phyloP scores from a whole-genome alignment of 2,888 invertebrate species.

The Phengaris alcon region DNA sequence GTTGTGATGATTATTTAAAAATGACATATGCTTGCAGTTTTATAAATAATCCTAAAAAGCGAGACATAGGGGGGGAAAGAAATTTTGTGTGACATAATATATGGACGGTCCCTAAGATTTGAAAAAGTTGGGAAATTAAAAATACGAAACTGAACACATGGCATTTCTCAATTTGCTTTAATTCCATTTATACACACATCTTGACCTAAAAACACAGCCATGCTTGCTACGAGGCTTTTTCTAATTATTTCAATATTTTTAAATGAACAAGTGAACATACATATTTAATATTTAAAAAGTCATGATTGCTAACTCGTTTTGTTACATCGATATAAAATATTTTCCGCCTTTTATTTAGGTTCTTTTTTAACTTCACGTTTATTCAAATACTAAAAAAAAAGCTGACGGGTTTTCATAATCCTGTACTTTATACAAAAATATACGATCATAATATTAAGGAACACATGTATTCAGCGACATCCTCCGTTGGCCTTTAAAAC shows the following conservation, averaged over 20 bases:
- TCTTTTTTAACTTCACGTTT: not conserved
- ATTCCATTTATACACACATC: conserved; percentile 34
- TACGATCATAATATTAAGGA: not conserved
- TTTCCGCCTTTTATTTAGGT: not conserved
- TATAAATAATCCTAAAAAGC: too few relatives aligned
- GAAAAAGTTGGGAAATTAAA: not conserved
- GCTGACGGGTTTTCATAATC: not conserved
- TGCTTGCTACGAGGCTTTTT: not conserved
- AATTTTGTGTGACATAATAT: too few relatives aligned
- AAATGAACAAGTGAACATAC: not conserved
- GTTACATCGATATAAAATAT: conserved; percentile 1
- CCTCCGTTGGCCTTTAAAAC: not conserved
- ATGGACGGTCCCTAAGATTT: too few relatives aligned
- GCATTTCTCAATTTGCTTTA: not conserved
- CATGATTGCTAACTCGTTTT: not conserved
- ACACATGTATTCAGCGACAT: not conserved
- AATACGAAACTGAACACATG: not conserved
- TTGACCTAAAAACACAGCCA: conserved; percentile 30
- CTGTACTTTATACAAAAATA: not conserved
- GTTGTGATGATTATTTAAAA: too few relatives aligned
- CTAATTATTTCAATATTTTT: conserved; percentile 1
- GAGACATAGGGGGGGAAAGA: too few relatives aligned
- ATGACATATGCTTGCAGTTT: too few relatives aligned
- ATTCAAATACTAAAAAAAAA: not conserved
- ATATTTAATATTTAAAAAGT: not conserved